A percentile compares a stretch with the other conserved stretches of the same genome.
Conservation (phyloP, 2,113 vertebrate genomes). For the Dipodomys stephensi region DNA sequence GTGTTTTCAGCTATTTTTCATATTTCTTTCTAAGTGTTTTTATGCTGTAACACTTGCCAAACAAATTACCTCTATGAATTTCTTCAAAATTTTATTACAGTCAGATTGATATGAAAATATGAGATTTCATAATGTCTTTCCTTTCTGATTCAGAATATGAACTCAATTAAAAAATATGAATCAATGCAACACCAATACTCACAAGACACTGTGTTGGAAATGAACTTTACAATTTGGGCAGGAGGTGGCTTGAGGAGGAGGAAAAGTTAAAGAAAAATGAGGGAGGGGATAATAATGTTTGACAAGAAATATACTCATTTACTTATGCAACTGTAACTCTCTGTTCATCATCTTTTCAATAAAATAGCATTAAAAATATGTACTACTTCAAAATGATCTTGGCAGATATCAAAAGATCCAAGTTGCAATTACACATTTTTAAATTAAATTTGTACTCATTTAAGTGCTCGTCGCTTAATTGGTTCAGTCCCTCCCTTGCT, state of each 20-base stretch:
- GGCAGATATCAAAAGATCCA: constrained; percentile 42
- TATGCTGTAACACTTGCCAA: neutral
- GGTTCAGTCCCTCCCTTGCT: neutral
- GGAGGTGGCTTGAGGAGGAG: too few species aligned
- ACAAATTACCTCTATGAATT: neutral
- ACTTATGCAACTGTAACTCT: too few species aligned
- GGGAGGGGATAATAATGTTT: too few species aligned
- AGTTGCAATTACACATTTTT: constrained; percentile 40
- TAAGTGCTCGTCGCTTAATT: constrained; percentile 44
- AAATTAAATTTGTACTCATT: constrained; percentile 51
- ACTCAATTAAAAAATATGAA: constrained; percentile 50
- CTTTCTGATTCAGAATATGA: constrained; percentile 13
- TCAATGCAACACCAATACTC: too few species aligned
- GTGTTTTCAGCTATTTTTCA: neutral
- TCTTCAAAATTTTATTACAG: constrained; percentile 20
- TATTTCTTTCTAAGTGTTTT: constrained; percentile 24
- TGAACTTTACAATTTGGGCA: too few species aligned
- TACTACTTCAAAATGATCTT: constrained; percentile 34
- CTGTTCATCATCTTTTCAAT: too few species aligned
- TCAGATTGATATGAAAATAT: constrained; percentile 48
- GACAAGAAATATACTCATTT: too few species aligned
- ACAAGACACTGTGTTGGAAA: too few species aligned
- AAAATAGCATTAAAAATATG: too few species aligned
- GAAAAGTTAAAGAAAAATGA: too few species aligned
- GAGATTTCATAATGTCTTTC: constrained; percentile 30